Percentiles rank a stretch among this genome's conserved stretches.
phyloP scores from a whole-genome alignment of 2,113 vertebrate species.

The Nannospalax galili region DNA sequence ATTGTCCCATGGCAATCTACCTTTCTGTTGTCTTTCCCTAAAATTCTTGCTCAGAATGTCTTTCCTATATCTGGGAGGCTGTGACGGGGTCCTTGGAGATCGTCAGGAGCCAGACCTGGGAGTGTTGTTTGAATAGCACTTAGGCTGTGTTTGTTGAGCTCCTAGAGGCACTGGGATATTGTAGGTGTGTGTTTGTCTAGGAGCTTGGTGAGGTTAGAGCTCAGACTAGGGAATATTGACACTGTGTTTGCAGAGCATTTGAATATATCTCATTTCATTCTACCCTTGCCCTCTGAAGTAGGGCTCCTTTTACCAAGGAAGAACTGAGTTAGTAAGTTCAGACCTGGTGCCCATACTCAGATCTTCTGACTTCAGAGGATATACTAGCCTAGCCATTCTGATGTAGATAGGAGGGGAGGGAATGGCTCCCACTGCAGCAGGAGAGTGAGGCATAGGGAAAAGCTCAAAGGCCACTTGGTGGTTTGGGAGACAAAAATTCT shows the following conservation, averaged over 20 bases:
- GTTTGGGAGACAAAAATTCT: not conserved
- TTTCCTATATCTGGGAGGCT: not conserved
- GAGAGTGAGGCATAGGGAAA: not conserved
- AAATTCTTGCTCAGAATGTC: not conserved
- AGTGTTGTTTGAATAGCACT: not conserved
- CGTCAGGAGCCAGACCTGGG: not conserved
- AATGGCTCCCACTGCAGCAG: not conserved
- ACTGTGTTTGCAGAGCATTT: not conserved
- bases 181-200: not conserved
- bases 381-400: not conserved
- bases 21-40: not conserved
- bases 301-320: not conserved
- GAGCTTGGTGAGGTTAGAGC: not conserved
- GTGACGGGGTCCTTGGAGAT: not conserved
- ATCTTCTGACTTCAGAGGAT: not conserved
- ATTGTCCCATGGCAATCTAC: not conserved
- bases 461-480: not conserved
- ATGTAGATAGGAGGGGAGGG: not conserved
- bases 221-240: not conserved
- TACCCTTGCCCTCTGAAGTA: not conserved
- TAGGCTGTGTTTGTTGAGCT: not conserved
- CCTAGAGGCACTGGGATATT: not conserved
- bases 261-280: not conserved
- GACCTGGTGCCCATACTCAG: not conserved
- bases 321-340: not conserved